Conservation (phyloP, 2,797 vertebrate genomes). For the Anabacerthia variegaticeps region DNA sequence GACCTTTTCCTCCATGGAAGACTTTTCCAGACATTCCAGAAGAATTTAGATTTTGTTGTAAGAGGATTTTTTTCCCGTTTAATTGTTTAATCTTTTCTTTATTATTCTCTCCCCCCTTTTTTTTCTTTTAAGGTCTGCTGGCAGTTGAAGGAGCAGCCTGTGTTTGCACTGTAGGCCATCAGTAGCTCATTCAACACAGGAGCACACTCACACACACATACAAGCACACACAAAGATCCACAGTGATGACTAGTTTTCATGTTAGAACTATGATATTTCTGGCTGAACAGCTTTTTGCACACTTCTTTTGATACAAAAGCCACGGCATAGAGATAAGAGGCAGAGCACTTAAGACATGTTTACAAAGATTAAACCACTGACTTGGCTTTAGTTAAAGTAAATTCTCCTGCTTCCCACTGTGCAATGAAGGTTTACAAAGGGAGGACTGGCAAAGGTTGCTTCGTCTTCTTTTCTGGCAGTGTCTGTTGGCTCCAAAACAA, state of each 20-base stretch:
- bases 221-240: not conserved
- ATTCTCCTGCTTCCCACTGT: conserved; percentile 60
- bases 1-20: not conserved
- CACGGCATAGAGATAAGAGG: conserved; percentile 65
- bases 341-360: conserved; percentile 60
- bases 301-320: conserved; percentile 48
- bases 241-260: conserved; percentile 24
- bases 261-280: conserved; percentile 46
- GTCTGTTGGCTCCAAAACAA: conserved; percentile 36
- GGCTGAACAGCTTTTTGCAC: conserved; percentile 29
- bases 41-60: not conserved
- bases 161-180: not conserved
- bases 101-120: no score
- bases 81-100: not conserved
- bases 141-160: not conserved
- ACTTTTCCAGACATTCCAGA: not conserved
- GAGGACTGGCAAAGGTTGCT: conserved; percentile 53
- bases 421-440: conserved; percentile 43
- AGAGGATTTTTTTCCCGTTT: not conserved
- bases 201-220: not conserved
- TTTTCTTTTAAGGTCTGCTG: not conserved
- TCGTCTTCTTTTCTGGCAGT: conserved; percentile 43
- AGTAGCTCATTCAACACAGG: not conserved
- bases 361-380: conserved; percentile 69
- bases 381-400: conserved; percentile 68